Conservation (phyloP, 2,888 invertebrate genomes). For the Nephrotoma guestfalica region DNA sequence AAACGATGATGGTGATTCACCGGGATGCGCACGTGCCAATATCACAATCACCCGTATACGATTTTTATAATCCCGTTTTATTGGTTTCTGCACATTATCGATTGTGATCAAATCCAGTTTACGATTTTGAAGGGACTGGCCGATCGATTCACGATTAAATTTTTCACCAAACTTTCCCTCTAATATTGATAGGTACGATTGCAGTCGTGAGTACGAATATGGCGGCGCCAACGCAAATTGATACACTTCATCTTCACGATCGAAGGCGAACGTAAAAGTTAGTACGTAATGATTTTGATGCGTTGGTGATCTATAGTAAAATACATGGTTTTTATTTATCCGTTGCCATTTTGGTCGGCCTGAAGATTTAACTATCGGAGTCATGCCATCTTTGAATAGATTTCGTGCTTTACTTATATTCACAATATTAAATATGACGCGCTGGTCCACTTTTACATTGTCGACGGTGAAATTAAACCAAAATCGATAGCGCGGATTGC, state of each 20-base stretch:
- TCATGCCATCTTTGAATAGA: conserved; percentile 78
- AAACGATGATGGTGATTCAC: conserved; percentile 87
- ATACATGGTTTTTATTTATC: conserved; percentile 67
- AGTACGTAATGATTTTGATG: conserved; percentile 87
- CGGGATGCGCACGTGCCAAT: conserved; percentile 80
- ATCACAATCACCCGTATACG: conserved; percentile 65
- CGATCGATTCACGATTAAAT: conserved; percentile 57
- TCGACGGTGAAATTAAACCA: conserved; percentile 99
- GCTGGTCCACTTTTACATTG: conserved; percentile 84
- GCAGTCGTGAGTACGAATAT: conserved; percentile 85
- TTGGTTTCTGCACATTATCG: conserved; percentile 33
- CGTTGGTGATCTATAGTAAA: conserved; percentile 78
- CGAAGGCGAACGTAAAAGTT: conserved; percentile 89
- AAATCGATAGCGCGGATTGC: conserved; percentile 79
- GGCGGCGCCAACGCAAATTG: conserved; percentile 91
- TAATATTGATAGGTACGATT: conserved; percentile 65
- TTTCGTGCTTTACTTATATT: conserved; percentile 89
- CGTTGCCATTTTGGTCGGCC: conserved; percentile 84
- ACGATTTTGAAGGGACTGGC: conserved; percentile 72
- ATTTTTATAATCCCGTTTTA: conserved; percentile 35
- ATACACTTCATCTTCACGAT: conserved; percentile 86
- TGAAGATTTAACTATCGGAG: conserved; percentile 85
- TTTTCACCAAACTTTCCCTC: conserved; percentile 42
- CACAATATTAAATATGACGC: conserved; percentile 92
- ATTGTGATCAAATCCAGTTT: conserved; percentile 82